These are phyloP conservation scores for Augochlorella aurata DNA, from an alignment of 2,888 invertebrate species.

Conservation along the genomic window DNA sequence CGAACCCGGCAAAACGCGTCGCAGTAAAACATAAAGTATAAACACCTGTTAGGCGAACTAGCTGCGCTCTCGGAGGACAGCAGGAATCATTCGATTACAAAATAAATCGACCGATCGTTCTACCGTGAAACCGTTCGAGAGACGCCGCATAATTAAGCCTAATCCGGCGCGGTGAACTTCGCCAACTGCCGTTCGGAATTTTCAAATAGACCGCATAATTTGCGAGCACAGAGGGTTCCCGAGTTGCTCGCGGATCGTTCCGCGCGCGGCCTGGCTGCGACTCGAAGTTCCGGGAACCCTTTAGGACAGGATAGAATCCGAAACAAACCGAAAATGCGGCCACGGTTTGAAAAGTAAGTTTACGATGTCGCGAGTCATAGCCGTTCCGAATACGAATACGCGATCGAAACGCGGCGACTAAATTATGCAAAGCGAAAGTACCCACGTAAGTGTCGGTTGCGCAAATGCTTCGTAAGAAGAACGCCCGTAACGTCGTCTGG, in stretches of 20 bases:
- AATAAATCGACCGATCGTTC: too few species aligned
- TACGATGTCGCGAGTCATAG: slow-evolving; percentile 57
- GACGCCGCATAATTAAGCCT: too few species aligned
- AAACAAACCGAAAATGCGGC: not conserved
- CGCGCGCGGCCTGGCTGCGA: not conserved
- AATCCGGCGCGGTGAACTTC: not conserved
- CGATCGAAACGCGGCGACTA: slow-evolving; percentile 69
- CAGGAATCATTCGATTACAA: too few species aligned
- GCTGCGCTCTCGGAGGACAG: too few species aligned
- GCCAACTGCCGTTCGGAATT: not conserved
- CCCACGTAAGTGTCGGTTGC: slow-evolving; percentile 69
- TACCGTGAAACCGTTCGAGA: too few species aligned
- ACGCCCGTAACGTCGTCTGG: slow-evolving; percentile 63
- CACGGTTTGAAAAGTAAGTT: slow-evolving; percentile 53
- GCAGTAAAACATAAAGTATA: too few species aligned
- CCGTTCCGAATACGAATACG: slow-evolving; percentile 68
- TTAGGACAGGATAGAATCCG: too few species aligned
- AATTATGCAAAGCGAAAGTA: slow-evolving; percentile 73
- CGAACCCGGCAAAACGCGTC: too few species aligned
- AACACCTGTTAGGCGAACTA: too few species aligned
- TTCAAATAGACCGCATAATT: not conserved
- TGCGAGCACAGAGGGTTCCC: not conserved
- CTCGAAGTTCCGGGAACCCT: slow-evolving; percentile 14
- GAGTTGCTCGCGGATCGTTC: not conserved
- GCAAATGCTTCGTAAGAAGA: slow-evolving; percentile 68